Evolutionary conservation across 2,888 invertebrate species (phyloP), one percentile per base, ranked within the genome.

Genomic region (Melieria crassipennis): DNA sequence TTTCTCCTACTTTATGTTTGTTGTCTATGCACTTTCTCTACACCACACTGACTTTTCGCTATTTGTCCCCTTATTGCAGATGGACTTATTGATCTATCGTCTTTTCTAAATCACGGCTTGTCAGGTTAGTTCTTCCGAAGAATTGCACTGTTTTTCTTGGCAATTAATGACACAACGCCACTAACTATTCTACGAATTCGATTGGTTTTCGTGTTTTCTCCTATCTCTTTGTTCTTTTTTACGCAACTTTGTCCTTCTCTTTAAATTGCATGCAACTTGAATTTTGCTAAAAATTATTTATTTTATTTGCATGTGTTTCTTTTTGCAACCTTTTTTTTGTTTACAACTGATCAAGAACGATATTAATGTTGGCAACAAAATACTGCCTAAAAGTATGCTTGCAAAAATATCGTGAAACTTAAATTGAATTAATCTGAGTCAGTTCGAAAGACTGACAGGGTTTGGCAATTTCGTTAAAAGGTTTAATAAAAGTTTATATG

Each of bases 61-160:
- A 81, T 80, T 77, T 79, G 79, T 75, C 75, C 71, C 71, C 79
- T 78, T 76, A 80, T 86, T 86, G 77, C 86, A 86, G 87, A 86
- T 86, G 84, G 81, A 77, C 85, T 83, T 78, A 85, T 85, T 80
- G 86, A 87, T 84, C 82, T 85, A 79, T 85, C 86, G 80, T 85
- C 85, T 78, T 85, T 83, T 82, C 81, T 86, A 79, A 87, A 86
- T 83, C 85, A 85, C 80, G 87, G 86, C 84, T 84, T 83, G 84
- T 86, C 87, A 87, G 87, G 87, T 87, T 85, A 87, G 87, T 87
- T 82, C 70, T 62, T 57, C 67, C 61, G 43, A 67, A 70, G 7
- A 43, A 61, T 66, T 66, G 64, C 75, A 66, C 68, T 63, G 64
- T 45, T 74, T 73, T 78, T 56, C 57, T 16, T 70, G 11, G 30